Percentiles rank a stretch among this genome's conserved stretches.
Conservation (phyloP, 2,113 vertebrate species). For the Lynx canadensis region DNA sequence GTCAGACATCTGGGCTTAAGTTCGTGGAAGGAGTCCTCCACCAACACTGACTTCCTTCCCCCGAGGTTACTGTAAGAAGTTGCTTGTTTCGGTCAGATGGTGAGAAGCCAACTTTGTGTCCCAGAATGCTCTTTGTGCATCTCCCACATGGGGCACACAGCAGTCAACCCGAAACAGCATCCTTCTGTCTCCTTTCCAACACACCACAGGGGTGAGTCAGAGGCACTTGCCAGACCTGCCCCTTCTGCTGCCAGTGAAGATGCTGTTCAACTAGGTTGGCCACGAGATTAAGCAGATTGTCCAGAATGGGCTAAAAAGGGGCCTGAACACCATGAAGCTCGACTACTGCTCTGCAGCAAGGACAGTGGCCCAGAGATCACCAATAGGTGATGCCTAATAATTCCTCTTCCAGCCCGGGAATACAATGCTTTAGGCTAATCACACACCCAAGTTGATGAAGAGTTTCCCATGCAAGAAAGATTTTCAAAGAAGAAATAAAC, state of each 20-base stretch:
- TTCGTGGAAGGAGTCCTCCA: slow-evolving; percentile 63
- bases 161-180: slow-evolving; percentile 78
- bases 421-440: neutral
- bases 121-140: neutral
- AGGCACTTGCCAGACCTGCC: slow-evolving; percentile 4
- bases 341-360: neutral
- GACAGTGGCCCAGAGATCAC: neutral
- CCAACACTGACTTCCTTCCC: slow-evolving; percentile 72
- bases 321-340: neutral
- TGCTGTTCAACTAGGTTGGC: neutral
- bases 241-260: neutral
- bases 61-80: slow-evolving; percentile 76
- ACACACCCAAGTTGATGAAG: neutral
- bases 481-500: neutral
- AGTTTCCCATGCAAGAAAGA: neutral
- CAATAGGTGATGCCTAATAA: neutral
- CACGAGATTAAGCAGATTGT: neutral
- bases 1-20: slow-evolving; percentile 67
- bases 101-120: slow-evolving; percentile 50
- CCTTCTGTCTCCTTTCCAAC: slow-evolving; percentile 9
- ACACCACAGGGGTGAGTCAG: slow-evolving; percentile 51
- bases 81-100: neutral
- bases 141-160: slow-evolving; percentile 43
- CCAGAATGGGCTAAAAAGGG: neutral
- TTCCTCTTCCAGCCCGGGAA: neutral